phyloP scores from a whole-genome alignment of 2,888 invertebrate genomes.

The Hipparchia sbordonii region DNA sequence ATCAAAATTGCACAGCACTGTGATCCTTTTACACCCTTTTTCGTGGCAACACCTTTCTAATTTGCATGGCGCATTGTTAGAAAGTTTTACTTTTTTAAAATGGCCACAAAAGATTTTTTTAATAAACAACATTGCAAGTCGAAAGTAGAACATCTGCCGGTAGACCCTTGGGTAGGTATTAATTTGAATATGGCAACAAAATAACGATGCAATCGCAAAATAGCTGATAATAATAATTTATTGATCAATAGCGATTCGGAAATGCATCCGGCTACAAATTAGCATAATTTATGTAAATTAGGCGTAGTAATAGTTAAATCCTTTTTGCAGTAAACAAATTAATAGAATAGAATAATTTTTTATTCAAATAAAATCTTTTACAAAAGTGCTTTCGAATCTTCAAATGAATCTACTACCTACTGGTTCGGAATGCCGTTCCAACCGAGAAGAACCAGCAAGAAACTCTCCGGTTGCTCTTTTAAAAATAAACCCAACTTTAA shows the following conservation, averaged over 20 bases:
- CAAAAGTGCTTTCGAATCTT: too few species aligned
- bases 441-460: too few species aligned
- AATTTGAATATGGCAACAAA: constrained; percentile 51
- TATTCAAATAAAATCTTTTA: too few species aligned
- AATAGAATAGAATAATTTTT: too few species aligned
- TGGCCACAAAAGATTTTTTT: constrained; percentile 81
- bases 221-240: constrained; percentile 19
- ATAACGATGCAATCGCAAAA: constrained; percentile 19
- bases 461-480: too few species aligned
- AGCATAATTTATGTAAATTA: constrained; percentile 11
- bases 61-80: constrained; percentile 81
- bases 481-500: too few species aligned
- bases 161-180: constrained; percentile 45
- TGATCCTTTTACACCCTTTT: constrained; percentile 47
- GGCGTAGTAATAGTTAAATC: neutral
- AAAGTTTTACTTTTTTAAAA: constrained; percentile 75
- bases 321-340: too few species aligned
- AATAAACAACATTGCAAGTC: constrained; percentile 74
- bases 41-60: constrained; percentile 57
- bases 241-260: constrained; percentile 18
- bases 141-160: constrained; percentile 78
- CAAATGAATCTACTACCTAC: too few species aligned
- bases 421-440: too few species aligned
- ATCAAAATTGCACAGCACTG: constrained; percentile 48
- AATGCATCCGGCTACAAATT: constrained; percentile 15